Evolutionary conservation across 2,113 vertebrate species (phyloP).

Genomic region (Plecturocebus donacophilus): DNA sequence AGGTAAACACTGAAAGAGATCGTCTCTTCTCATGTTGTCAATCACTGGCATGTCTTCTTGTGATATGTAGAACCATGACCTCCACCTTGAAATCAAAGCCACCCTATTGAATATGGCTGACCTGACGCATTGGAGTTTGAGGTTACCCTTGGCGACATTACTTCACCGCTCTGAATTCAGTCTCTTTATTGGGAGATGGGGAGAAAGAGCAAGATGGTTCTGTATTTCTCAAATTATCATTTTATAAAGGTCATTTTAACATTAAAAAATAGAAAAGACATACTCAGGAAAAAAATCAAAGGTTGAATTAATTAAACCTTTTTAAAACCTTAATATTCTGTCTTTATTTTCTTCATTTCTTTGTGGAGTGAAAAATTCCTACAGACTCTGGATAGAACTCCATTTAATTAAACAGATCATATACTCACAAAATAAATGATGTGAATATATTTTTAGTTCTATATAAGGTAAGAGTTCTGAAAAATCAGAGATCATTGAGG

Average conservation of each 20-base stretch:
- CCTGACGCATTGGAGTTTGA: not conserved
- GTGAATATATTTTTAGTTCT: not conserved
- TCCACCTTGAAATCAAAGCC: not conserved
- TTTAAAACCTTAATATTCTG: not conserved
- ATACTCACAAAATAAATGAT: not conserved
- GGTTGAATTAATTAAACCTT: not conserved
- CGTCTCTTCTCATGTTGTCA: not conserved
- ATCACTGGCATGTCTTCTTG: not conserved
- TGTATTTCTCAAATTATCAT: not conserved
- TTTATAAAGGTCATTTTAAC: slow-evolving; percentile 45
- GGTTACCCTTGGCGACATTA: not conserved
- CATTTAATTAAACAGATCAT: not conserved
- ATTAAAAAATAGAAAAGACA: not conserved
- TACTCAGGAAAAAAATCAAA: not conserved
- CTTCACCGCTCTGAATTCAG: not conserved
- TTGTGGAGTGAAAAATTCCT: not conserved
- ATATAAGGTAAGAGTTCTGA: not conserved
- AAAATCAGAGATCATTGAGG: not conserved
- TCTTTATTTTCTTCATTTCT: not conserved
- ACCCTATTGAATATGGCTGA: not conserved
- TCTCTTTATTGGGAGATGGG: not conserved
- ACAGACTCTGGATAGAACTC: not conserved
- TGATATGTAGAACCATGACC: not conserved
- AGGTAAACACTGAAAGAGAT: not conserved
- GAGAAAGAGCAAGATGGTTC: not conserved